Evolutionary conservation across 2,113 vertebrate species (phyloP).

Genomic region (Rhinopithecus roxellana): DNA sequence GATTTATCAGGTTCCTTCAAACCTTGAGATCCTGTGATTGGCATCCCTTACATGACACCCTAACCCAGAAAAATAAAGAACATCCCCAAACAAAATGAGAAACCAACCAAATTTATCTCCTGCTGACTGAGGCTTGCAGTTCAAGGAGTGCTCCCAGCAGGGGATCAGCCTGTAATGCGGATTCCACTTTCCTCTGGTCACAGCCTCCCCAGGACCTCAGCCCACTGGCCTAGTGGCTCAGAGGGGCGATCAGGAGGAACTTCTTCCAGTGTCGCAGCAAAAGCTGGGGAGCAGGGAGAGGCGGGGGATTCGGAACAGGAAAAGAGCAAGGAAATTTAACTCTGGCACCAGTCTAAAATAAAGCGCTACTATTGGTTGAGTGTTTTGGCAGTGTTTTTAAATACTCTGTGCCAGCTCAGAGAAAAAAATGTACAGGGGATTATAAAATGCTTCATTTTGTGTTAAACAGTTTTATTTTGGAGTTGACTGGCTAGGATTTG

Average conservation of each 20-base stretch:
- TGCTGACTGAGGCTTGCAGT: not conserved
- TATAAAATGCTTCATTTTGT: conserved; percentile 50
- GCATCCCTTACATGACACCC: not conserved
- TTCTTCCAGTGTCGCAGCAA: not conserved
- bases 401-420: not conserved
- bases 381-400: conserved; percentile 16
- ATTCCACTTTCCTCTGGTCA: not conserved
- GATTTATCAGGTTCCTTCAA: not conserved
- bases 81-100: conserved; percentile 52
- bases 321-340: conserved; percentile 1
- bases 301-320: not conserved
- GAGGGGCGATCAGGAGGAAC: not conserved
- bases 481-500: conserved; percentile 36
- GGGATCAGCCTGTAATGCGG: not conserved
- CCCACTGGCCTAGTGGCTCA: not conserved
- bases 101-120: conserved; percentile 51
- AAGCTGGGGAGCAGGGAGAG: not conserved
- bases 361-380: not conserved
- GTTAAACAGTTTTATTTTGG: conserved; percentile 58
- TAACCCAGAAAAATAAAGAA: conserved; percentile 38
- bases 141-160: not conserved
- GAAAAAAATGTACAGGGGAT: not conserved
- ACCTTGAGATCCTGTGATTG: not conserved
- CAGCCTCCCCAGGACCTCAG: not conserved
- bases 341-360: not conserved